Conservation (phyloP, 1,140 invertebrate genomes). For the Brachionus sp. region DNA sequence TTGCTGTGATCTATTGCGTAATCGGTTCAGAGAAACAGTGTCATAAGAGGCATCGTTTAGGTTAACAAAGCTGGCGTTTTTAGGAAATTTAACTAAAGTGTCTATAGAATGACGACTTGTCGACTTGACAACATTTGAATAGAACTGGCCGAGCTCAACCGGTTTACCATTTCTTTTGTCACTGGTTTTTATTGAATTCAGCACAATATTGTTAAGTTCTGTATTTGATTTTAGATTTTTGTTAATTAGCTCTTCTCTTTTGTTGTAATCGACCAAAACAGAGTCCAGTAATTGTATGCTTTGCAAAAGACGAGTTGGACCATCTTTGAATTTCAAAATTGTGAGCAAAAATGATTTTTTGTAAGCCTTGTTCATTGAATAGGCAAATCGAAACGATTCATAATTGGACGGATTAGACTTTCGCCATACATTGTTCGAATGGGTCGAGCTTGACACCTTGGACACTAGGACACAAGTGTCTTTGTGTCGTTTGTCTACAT, state of each 20-base stretch:
- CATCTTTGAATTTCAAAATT: conserved; percentile 42
- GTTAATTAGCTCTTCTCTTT: conserved; percentile 11
- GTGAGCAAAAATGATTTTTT: conserved; percentile 41
- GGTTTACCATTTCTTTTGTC: background rate
- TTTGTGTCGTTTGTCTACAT: conserved; percentile 35
- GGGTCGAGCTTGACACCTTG: background rate
- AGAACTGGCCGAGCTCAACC: background rate
- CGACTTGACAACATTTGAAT: background rate
- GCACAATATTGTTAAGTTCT: background rate
- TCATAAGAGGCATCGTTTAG: background rate
- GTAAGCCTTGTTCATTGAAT: conserved; percentile 1
- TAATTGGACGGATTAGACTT: conserved; percentile 38
- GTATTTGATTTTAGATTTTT: background rate
- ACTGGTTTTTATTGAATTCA: background rate
- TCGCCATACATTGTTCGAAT: conserved; percentile 32
- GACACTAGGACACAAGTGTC: conserved; percentile 44
- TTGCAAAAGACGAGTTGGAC: conserved; percentile 1
- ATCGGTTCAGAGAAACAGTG: background rate
- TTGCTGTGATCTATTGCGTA: background rate
- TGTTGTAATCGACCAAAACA: conserved; percentile 17
- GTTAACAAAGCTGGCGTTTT: background rate
- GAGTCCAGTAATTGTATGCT: conserved; percentile 20
- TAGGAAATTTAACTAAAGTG: background rate
- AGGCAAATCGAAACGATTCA: background rate
- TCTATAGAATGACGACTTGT: background rate